Evolutionary conservation across 2,113 vertebrate genomes (phyloP).

Genomic region (Podarcis cretensis): DNA sequence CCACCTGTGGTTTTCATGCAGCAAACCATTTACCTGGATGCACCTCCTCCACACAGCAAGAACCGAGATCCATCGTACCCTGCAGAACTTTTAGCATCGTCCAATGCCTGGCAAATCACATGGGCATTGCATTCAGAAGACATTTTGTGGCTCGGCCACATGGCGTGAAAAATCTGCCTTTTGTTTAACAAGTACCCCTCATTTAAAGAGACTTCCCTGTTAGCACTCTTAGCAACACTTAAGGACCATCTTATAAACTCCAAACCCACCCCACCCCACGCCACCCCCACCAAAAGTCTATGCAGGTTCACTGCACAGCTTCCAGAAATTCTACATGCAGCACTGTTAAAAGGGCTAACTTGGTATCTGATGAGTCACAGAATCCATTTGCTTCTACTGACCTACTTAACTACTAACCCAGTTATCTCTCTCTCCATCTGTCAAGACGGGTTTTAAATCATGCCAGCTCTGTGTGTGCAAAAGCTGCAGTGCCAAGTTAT

Average conservation of each 20-base stretch:
- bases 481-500: slow-evolving; percentile 36
- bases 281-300: background rate
- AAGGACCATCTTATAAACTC: background rate
- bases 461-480: slow-evolving; percentile 41
- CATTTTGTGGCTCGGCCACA: background rate
- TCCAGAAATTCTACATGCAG: slow-evolving; percentile 31
- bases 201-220: slow-evolving; percentile 28
- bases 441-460: slow-evolving; percentile 55
- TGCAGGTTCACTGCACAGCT: background rate
- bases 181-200: background rate
- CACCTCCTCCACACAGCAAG: background rate
- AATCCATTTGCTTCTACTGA: slow-evolving; percentile 63
- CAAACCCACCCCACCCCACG: fast-evolving
- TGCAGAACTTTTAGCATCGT: background rate
- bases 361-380: slow-evolving; percentile 39
- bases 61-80: background rate
- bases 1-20: background rate
- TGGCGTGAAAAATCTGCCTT: background rate
- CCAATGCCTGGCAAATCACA: background rate
- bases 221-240: background rate
- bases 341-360: slow-evolving; percentile 41
- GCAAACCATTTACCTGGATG: background rate
- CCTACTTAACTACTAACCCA: slow-evolving; percentile 58
- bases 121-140: background rate
- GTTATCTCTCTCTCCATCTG: slow-evolving; percentile 50